Conservation (phyloP, 1,140 invertebrate genomes). For the Nilaparvata lugens region DNA sequence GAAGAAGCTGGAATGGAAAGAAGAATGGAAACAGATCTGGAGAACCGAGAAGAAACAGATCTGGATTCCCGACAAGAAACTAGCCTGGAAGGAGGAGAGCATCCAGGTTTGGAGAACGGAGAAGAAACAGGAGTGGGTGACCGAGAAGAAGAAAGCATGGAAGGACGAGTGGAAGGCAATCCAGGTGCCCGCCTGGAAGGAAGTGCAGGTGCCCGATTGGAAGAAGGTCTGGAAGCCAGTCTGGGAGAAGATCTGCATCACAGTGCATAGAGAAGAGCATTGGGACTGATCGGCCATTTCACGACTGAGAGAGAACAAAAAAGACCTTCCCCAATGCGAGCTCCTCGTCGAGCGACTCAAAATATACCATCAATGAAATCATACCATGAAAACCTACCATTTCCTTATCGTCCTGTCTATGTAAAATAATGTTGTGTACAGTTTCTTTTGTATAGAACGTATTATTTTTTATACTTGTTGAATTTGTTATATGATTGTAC, state of each 20-base stretch:
- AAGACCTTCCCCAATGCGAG: too few species aligned
- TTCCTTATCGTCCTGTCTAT: too few species aligned
- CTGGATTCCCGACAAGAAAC: slow-evolving; percentile 64
- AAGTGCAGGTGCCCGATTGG: slow-evolving; percentile 46
- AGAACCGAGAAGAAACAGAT: slow-evolving; percentile 67
- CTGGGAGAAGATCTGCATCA: slow-evolving; percentile 16
- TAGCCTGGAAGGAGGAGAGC: slow-evolving; percentile 69
- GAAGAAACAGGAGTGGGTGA: slow-evolving; percentile 69
- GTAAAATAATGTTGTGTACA: too few species aligned
- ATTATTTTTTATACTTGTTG: too few species aligned
- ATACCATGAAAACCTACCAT: too few species aligned
- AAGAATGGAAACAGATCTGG: slow-evolving; percentile 70
- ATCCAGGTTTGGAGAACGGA: slow-evolving; percentile 65
- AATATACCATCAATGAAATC: too few species aligned
- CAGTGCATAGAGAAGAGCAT: slow-evolving; percentile 34
- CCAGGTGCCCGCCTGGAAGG: slow-evolving; percentile 49
- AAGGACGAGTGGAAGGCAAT: slow-evolving; percentile 59
- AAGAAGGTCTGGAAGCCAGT: slow-evolving; percentile 40
- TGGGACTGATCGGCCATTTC: neutral
- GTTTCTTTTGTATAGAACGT: too few species aligned
- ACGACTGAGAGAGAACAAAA: too few species aligned
- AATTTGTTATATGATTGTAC: too few species aligned
- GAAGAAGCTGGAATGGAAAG: slow-evolving; percentile 69
- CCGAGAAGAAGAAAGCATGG: slow-evolving; percentile 63
- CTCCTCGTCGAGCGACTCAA: too few species aligned